Conservation (phyloP, 2,113 vertebrate species). For the Nipponia nippon region DNA sequence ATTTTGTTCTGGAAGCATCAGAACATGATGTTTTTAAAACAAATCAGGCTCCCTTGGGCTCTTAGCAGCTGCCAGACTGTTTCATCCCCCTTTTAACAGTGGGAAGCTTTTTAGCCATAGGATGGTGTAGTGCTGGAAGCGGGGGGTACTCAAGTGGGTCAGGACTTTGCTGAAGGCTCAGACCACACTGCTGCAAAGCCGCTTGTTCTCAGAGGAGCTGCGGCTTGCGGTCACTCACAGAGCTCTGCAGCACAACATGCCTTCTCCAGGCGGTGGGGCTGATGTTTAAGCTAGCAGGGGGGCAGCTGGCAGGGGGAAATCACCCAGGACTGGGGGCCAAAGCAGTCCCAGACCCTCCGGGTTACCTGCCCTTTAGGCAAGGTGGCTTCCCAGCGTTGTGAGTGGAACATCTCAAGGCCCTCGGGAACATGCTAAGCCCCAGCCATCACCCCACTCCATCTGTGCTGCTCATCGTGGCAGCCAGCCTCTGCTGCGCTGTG, state of each 20-base stretch:
- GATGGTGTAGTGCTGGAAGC: background rate
- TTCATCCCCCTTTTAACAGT: background rate
- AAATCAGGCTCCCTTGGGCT: background rate
- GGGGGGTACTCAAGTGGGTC: background rate
- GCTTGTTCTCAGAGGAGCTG: background rate
- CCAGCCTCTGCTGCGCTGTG: background rate
- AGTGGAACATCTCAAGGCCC: background rate
- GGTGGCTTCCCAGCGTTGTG: background rate
- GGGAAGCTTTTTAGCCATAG: background rate
- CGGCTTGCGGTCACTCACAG: fast-evolving
- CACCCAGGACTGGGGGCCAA: background rate
- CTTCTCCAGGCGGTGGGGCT: background rate
- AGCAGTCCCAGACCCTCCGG: background rate
- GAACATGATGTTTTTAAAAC: background rate
- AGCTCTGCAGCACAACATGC: fast-evolving
- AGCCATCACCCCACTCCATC: fast-evolving
- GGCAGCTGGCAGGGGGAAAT: background rate
- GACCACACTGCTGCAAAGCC: background rate
- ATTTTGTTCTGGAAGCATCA: constrained; percentile 4
- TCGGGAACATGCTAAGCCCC: fast-evolving
- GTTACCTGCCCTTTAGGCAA: background rate
- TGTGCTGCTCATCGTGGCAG: fast-evolving
- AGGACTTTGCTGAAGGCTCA: background rate
- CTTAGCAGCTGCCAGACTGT: background rate
- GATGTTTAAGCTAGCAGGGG: background rate